Conservation (phyloP, 2,113 vertebrate species). For the Mus pahari region DNA sequence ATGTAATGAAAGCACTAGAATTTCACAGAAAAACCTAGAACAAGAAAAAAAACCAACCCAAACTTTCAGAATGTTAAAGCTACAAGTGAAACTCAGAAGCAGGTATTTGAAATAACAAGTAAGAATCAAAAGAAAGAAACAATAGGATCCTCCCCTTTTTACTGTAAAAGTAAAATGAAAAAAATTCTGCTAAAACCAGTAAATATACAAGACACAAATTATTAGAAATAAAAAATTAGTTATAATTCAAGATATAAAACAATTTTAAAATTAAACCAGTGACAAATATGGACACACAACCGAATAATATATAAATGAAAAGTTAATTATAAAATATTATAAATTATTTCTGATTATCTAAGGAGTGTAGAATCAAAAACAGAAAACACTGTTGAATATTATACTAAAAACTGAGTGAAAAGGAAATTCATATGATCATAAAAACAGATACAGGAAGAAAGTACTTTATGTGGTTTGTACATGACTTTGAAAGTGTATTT, state of each 20-base stretch:
- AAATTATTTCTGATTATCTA: constrained; percentile 11
- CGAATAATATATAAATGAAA: background rate
- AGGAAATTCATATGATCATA: background rate
- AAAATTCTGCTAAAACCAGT: background rate
- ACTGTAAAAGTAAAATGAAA: background rate
- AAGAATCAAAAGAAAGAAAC: background rate
- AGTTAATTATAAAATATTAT: constrained; percentile 11
- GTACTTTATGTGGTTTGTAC: constrained; percentile 11
- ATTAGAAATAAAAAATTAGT: background rate
- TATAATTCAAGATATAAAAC: background rate
- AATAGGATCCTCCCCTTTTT: background rate
- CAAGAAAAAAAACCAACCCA: background rate
- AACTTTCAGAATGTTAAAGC: background rate
- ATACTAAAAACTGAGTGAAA: background rate
- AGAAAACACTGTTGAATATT: background rate
- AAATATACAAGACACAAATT: background rate
- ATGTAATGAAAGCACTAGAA: background rate
- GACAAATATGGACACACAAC: background rate
- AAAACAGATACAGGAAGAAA: background rate
- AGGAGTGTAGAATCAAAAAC: background rate
- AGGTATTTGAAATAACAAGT: background rate
- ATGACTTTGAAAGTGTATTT: background rate
- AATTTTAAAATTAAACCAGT: constrained; percentile 10
- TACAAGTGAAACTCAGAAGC: constrained; percentile 1
- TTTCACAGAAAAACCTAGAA: background rate